Percentiles rank a stretch among this genome's conserved stretches.
Conservation (phyloP, 2,888 invertebrate genomes). For the Patella pellucida region DNA sequence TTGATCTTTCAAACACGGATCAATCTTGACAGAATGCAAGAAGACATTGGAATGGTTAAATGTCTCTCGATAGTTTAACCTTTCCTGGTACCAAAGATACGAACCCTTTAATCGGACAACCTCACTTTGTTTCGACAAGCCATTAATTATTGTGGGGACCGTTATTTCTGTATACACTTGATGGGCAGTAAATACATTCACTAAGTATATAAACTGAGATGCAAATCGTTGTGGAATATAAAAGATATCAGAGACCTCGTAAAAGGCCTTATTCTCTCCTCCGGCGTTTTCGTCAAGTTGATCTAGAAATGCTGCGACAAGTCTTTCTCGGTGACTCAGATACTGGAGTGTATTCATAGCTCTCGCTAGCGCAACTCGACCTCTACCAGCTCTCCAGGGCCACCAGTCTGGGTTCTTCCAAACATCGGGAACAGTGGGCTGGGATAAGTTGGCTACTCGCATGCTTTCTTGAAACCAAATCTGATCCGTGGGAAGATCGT, state of each 20-base stretch:
- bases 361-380: not conserved
- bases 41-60: not conserved
- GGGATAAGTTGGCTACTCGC: not conserved
- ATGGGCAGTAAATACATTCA: not conserved
- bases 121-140: not conserved
- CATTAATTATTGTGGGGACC: not conserved
- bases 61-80: not conserved
- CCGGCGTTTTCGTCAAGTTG: not conserved
- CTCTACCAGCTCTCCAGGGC: not conserved
- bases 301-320: not conserved
- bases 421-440: constrained; percentile 2
- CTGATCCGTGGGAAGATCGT: not conserved
- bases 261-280: not conserved
- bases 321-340: not conserved
- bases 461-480: constrained; percentile 19
- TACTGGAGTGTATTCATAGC: not conserved
- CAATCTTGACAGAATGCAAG: not conserved
- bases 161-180: not conserved
- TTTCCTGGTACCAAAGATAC: not conserved
- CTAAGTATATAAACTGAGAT: not conserved
- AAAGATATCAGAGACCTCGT: constrained; percentile 2
- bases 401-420: not conserved
- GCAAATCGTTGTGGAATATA: not conserved
- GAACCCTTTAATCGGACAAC: not conserved
- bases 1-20: not conserved